Evolutionary conservation across 2,797 vertebrate genomes (phyloP), one percentile per base, ranked within the genome.

Genomic region (Telmatherina bonti): DNA sequence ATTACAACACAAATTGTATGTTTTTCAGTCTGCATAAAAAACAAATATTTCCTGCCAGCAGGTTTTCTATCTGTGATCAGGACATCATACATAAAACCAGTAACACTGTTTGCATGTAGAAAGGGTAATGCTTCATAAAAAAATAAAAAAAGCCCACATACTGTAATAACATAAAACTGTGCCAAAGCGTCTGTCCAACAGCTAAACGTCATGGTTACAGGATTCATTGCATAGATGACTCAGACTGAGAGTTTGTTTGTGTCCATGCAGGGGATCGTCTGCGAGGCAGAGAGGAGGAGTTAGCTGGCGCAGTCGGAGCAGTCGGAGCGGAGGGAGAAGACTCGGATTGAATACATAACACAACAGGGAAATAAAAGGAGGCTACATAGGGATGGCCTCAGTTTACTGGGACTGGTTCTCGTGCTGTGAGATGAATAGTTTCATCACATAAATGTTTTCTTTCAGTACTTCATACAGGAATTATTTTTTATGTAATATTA

Each of bases 221-320:
- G 26, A 43, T 49, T 43, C 0, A 4, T 1, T 74, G 51, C 76
- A 66, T 64, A 13, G 74, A 51, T 70, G 18, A 51, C 22, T 71
- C 36, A 22, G 9, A 56, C 16, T 71, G 20, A 22, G 24, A 26
- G 20, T 22, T 26, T 66, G 16, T 85, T 54, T 75, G 41, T 74
- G 18, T 81, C 1, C 91, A 35, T 79, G 2, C 90, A 99, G 98
- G 98, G 9, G 98, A 99, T 72, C 92, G 97, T 33, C 84, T 99
- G 57, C 95, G 91, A 62, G 97, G 97, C 86, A 97, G 96, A 18
- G 97, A 98, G 84, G 95, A 94, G 38, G 96, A 94, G 83, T 81
- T 99, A 90, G 97, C 96, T 0, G 87, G 63, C 0, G 97, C 90
- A 0, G 96, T 99, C 0, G 95, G 93, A 57, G 95, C 94, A 0